These are phyloP conservation scores for Cyclina sinensis DNA, from an alignment of 1,140 invertebrate species.

Conservation along the genomic window DNA sequence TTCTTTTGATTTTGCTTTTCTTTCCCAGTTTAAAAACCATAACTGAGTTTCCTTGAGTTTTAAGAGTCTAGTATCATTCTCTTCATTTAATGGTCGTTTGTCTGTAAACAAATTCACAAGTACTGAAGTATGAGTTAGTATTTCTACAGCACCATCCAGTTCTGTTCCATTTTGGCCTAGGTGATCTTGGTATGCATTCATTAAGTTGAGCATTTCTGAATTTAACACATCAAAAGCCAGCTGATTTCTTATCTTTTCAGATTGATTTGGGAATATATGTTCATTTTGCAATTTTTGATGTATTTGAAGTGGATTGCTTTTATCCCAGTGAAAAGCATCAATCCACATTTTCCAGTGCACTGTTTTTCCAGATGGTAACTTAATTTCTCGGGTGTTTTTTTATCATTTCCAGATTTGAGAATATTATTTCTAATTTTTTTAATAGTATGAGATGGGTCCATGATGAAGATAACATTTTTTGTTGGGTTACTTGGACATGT, in stretches of 20 bases:
- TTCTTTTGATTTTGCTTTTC: background rate
- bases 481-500: background rate
- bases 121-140: constrained; percentile 6
- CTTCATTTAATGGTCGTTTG: constrained; percentile 15
- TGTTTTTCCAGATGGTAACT: background rate
- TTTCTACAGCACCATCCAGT: constrained; percentile 30
- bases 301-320: constrained; percentile 49
- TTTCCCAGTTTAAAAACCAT: constrained; percentile 34
- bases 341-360: constrained; percentile 32
- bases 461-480: background rate
- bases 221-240: background rate
- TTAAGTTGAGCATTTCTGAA: constrained; percentile 19
- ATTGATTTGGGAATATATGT: constrained; percentile 5
- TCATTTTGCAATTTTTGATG: constrained; percentile 23
- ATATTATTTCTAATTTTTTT: constrained; percentile 49
- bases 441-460: constrained; percentile 16
- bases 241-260: constrained; percentile 32
- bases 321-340: constrained; percentile 37
- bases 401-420: background rate
- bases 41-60: background rate
- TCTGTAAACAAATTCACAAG: background rate
- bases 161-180: background rate
- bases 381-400: background rate
- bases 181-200: constrained; percentile 15
- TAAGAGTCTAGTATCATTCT: background rate